Evolutionary conservation across 2,888 invertebrate genomes (phyloP).

Genomic region (Magallana nippona): DNA sequence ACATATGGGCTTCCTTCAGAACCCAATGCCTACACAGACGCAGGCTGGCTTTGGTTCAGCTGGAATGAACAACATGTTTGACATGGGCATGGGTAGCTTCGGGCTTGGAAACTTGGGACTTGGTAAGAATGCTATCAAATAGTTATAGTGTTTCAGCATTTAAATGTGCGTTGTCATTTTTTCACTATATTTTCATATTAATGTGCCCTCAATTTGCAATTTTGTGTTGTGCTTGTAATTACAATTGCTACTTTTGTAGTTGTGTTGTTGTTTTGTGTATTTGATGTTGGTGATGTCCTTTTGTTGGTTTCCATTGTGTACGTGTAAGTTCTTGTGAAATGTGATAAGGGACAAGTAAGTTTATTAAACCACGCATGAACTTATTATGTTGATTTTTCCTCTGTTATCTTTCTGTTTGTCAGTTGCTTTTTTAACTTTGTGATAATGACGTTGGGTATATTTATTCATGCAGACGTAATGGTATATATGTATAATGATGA

Average conservation of each 20-base stretch:
- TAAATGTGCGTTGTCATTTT: not conserved
- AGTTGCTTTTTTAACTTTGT: too few relatives aligned
- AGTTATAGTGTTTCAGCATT: too few relatives aligned
- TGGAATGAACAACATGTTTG: not conserved
- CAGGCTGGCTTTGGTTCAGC: not conserved
- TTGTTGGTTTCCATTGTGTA: not conserved
- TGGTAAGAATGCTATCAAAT: too few relatives aligned
- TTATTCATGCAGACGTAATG: too few relatives aligned
- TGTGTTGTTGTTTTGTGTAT: not conserved
- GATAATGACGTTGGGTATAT: too few relatives aligned
- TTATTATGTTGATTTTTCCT: too few relatives aligned
- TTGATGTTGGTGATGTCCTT: not conserved
- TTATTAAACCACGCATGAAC: not conserved
- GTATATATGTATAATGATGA: too few relatives aligned
- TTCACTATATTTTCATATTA: not conserved
- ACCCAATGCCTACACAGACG: not conserved
- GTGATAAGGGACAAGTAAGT: not conserved
- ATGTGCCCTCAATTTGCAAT: not conserved
- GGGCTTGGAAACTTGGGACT: not conserved
- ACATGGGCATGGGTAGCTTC: not conserved
- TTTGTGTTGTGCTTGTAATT: not conserved
- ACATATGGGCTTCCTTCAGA: constrained; percentile 1
- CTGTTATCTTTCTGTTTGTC: too few relatives aligned
- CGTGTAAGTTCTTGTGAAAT: not conserved
- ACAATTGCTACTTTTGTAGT: not conserved